These are phyloP conservation scores for Glyptemys insculpta DNA, from an alignment of 2,797 vertebrate species.

Conservation along the genomic window DNA sequence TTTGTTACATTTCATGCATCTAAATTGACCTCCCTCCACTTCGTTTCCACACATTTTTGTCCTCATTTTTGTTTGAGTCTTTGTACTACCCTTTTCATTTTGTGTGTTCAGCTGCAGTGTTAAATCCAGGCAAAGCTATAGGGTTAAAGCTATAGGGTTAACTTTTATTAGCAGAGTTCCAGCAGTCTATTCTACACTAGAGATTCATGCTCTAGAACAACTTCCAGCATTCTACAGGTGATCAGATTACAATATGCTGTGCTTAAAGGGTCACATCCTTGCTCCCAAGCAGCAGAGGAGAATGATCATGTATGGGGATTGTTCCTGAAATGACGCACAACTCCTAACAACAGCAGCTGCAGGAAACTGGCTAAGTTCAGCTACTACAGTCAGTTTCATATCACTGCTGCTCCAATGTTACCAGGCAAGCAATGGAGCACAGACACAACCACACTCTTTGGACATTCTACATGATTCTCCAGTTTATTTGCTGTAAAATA, in stretches of 20 bases:
- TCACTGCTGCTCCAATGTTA: background rate
- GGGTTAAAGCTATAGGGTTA: background rate
- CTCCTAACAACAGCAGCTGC: constrained; percentile 18
- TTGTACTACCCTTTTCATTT: background rate
- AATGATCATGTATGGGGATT: background rate
- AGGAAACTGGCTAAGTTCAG: constrained; percentile 48
- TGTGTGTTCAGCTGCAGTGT: background rate
- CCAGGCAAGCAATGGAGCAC: background rate
- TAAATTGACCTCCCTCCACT: background rate
- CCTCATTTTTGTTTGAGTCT: background rate
- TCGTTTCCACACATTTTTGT: background rate
- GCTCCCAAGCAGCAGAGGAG: constrained; percentile 10
- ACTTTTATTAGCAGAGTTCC: background rate
- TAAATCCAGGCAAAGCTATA: background rate
- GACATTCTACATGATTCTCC: background rate
- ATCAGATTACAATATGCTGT: background rate
- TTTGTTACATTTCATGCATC: background rate
- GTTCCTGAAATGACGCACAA: constrained; percentile 36
- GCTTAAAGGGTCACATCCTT: background rate
- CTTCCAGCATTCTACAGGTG: background rate
- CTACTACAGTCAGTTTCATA: background rate
- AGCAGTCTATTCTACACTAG: background rate
- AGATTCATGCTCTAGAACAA: background rate
- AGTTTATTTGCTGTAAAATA: constrained; percentile 38
- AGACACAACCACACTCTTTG: background rate